phyloP scores from a whole-genome alignment of 2,888 invertebrate genomes.

The Eupithecia inturbata region DNA sequence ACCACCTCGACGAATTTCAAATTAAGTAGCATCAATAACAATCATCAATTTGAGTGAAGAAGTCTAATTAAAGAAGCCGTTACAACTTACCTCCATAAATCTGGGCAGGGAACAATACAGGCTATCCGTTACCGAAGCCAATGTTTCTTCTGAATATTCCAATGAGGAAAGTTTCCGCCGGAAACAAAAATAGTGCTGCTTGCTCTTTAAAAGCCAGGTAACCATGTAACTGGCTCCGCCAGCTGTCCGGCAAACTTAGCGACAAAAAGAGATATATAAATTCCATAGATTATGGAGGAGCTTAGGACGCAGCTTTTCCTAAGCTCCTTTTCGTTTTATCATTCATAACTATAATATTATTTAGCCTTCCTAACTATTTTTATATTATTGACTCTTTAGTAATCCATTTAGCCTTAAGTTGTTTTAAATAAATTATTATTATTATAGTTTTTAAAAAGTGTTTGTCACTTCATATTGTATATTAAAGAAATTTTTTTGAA shows the following conservation, averaged over 20 bases:
- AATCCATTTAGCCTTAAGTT: too few species aligned
- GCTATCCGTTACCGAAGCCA: constrained; percentile 77
- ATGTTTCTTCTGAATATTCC: constrained; percentile 78
- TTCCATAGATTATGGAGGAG: too few species aligned
- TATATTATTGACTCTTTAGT: too few species aligned
- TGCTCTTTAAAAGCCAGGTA: too few species aligned
- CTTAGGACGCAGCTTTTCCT: too few species aligned
- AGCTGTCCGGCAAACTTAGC: too few species aligned
- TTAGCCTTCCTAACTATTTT: too few species aligned
- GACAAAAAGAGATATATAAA: too few species aligned
- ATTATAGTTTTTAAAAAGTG: constrained; percentile 79
- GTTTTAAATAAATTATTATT: too few species aligned
- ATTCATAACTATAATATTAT: too few species aligned
- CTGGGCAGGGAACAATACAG: constrained; percentile 79
- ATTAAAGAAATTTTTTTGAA: constrained; percentile 48
- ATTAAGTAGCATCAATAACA: constrained; percentile 79
- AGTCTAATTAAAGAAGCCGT: constrained; percentile 83
- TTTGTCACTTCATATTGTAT: constrained; percentile 68
- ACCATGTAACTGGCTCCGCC: too few species aligned
- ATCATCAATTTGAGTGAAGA: constrained; percentile 82
- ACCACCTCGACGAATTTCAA: constrained; percentile 64
- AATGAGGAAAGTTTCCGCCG: constrained; percentile 74
- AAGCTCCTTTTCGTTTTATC: too few species aligned
- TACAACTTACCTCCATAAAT: constrained; percentile 84
- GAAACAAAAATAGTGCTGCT: constrained; percentile 76